These are phyloP conservation scores for Leucophenga maculata DNA, from an alignment of 2,888 invertebrate species.

Conservation along the genomic window DNA sequence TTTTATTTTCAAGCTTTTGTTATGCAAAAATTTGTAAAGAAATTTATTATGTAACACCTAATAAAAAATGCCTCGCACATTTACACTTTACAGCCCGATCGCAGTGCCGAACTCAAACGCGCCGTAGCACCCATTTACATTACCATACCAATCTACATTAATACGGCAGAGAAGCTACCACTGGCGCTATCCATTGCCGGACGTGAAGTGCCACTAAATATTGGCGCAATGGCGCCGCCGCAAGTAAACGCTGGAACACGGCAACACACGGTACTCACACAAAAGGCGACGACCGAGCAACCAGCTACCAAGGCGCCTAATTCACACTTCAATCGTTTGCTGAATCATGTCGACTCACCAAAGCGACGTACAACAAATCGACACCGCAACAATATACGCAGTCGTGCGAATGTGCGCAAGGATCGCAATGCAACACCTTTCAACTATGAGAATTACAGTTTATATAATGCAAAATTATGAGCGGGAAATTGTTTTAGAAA, in stretches of 20 bases:
- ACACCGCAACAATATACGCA: constrained; percentile 52
- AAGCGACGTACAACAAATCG: constrained; percentile 52
- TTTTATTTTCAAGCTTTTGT: not conserved
- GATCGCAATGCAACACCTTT: constrained; percentile 17
- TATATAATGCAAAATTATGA: not conserved
- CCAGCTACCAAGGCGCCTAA: constrained; percentile 48
- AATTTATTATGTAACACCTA: no score
- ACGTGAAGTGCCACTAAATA: constrained; percentile 44
- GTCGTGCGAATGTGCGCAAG: constrained; percentile 42
- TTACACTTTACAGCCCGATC: no score
- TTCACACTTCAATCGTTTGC: constrained; percentile 52
- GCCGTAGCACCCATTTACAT: constrained; percentile 53
- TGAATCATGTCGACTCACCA: constrained; percentile 42
- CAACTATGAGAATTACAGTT: not conserved
- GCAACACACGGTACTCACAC: not conserved
- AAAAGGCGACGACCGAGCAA: not conserved
- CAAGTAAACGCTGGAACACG: constrained; percentile 1
- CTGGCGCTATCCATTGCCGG: constrained; percentile 53
- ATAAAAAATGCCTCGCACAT: no score
- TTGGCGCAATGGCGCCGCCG: constrained; percentile 9
- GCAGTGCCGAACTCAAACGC: no score
- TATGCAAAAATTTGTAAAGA: no score
- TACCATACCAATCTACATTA: constrained; percentile 65
- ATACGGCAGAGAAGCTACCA: constrained; percentile 47
- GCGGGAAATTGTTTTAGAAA: not conserved